Evolutionary conservation across 2,113 vertebrate species (phyloP).

Genomic region (Microcebus griseorufus): DNA sequence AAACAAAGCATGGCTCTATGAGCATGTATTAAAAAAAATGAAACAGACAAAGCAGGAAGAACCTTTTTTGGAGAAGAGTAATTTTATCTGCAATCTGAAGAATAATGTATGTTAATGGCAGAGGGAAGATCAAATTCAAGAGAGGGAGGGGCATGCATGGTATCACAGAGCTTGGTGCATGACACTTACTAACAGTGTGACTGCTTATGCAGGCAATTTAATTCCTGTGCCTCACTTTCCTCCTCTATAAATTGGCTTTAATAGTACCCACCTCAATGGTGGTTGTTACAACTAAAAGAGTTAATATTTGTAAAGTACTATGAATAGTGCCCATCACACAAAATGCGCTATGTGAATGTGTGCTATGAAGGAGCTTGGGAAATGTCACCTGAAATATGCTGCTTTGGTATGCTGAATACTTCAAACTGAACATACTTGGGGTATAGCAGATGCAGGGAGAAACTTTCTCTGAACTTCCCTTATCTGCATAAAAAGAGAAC

Average conservation of each 20-base stretch:
- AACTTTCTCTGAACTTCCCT: background rate
- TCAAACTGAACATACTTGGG: background rate
- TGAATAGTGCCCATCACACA: no score
- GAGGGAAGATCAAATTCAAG: background rate
- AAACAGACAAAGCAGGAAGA: background rate
- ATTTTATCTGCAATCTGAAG: background rate
- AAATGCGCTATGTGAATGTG: background rate
- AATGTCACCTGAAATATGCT: background rate
- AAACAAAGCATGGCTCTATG: background rate
- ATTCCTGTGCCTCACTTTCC: background rate
- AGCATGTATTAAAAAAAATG: background rate
- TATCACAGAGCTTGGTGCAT: background rate
- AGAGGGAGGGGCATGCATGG: fast-evolving
- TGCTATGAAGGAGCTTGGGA: no score
- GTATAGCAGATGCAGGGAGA: background rate
- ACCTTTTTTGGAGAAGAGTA: background rate
- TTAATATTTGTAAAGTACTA: background rate
- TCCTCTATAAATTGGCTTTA: background rate
- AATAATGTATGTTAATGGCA: background rate
- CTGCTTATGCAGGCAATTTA: background rate
- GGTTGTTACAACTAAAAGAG: background rate
- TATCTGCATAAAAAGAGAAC: background rate
- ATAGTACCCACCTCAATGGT: background rate
- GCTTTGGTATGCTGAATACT: background rate
- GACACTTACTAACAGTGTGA: background rate